A percentile compares a stretch with the other conserved stretches of the same genome.
These are phyloP conservation scores for Brachyrhaphis roseni DNA, from an alignment of 2,797 vertebrate genomes.

Conservation along the genomic window DNA sequence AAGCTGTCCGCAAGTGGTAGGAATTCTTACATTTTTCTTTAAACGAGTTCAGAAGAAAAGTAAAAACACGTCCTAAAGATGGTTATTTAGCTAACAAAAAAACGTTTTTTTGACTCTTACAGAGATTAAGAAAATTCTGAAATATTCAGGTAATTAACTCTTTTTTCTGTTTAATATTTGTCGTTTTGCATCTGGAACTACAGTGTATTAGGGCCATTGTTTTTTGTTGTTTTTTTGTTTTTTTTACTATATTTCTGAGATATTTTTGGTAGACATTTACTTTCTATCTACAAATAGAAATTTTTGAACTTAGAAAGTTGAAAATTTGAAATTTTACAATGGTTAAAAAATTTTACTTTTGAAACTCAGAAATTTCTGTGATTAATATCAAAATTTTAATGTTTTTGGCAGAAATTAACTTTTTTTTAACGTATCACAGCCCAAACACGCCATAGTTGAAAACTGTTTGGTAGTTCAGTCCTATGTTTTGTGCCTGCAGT, in stretches of 20 bases:
- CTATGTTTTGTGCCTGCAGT: conserved; percentile 55
- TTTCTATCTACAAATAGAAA: too few species aligned
- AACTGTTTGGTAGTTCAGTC: neutral
- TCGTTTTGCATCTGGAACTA: neutral
- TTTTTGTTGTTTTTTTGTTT: too few species aligned
- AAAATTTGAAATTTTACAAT: too few species aligned
- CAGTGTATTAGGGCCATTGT: too few species aligned
- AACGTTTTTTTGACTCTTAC: conserved; percentile 21
- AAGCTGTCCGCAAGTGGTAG: conserved; percentile 77
- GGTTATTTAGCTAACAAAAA: neutral
- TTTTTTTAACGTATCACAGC: too few species aligned
- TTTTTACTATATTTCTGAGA: too few species aligned
- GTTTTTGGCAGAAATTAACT: neutral
- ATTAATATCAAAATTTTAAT: too few species aligned
- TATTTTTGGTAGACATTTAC: too few species aligned
- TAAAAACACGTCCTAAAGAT: neutral
- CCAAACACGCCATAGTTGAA: neutral
- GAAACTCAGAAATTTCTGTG: too few species aligned
- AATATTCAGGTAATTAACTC: conserved; percentile 75
- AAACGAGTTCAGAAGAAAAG: neutral
- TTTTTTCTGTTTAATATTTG: neutral
- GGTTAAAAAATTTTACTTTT: too few species aligned
- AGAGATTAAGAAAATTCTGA: conserved; percentile 79
- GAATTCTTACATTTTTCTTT: neutral
- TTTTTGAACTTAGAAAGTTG: too few species aligned